Evolutionary conservation across 2,797 vertebrate species (phyloP).

Genomic region (Acipenser oxyrinchus): DNA sequence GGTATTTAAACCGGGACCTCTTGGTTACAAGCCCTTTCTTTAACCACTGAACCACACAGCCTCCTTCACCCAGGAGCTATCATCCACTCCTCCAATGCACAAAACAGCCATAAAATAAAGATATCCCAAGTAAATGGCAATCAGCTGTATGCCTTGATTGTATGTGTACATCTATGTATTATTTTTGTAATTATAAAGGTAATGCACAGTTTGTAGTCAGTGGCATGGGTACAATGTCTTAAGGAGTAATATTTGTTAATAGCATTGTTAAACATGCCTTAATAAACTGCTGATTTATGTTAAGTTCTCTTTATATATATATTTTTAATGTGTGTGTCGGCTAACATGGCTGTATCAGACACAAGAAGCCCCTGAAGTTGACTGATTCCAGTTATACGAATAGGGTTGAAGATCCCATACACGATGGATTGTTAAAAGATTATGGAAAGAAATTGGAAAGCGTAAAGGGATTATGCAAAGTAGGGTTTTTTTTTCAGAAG

Average conservation of each 20-base stretch:
- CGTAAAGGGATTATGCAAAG: no score
- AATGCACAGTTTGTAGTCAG: conserved; percentile 44
- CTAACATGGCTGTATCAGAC: conserved; percentile 17
- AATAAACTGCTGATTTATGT: conserved; percentile 45
- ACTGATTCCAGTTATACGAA: conserved; percentile 33
- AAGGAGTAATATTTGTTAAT: conserved; percentile 47
- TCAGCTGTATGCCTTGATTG: no score
- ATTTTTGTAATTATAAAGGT: conserved; percentile 25
- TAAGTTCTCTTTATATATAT: conserved; percentile 39
- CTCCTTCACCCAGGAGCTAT: not conserved
- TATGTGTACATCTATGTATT: not conserved
- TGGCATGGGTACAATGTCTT: conserved; percentile 47
- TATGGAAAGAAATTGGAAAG: no score
- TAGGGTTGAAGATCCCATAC: conserved; percentile 5
- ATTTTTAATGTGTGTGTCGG: conserved; percentile 12
- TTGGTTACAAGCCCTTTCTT: no score
- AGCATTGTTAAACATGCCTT: conserved; percentile 44
- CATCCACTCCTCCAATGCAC: not conserved
- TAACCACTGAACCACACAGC: no score
- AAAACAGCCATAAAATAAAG: no score
- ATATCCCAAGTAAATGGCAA: no score
- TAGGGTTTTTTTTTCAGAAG: no score
- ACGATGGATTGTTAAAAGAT: conserved; percentile 11
- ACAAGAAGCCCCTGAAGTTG: conserved; percentile 20
- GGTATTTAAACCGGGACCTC: no score